Percentiles rank a stretch among this genome's conserved stretches.
phyloP scores from a whole-genome alignment of 1,140 invertebrate genomes.

The Limonius californicus region DNA sequence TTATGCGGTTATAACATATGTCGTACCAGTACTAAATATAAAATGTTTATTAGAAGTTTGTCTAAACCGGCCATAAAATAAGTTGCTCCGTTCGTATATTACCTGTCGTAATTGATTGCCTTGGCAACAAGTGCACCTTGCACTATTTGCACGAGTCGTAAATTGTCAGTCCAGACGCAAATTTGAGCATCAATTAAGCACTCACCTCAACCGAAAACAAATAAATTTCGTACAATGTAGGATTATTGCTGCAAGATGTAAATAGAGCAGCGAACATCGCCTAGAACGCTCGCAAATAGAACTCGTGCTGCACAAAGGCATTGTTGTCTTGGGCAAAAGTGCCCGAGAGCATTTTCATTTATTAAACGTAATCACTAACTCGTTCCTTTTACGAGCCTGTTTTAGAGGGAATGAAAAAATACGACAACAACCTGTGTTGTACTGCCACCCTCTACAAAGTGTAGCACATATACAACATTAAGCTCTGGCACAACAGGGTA shows the following conservation, averaged over 20 bases:
- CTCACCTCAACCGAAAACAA: conserved; percentile 15
- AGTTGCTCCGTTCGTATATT: conserved; percentile 25
- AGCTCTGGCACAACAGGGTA: conserved; percentile 26
- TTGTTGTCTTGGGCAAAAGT: too few species aligned
- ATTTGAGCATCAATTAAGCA: conserved; percentile 26
- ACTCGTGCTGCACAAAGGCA: too few species aligned
- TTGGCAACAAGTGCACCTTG: conserved; percentile 30
- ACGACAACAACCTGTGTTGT: background rate
- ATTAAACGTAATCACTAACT: background rate
- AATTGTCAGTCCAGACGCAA: conserved; percentile 25
- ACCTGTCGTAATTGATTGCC: conserved; percentile 27
- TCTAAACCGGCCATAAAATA: conserved; percentile 24
- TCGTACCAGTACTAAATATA: conserved; percentile 26
- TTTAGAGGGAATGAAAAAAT: conserved; percentile 8
- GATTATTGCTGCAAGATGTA: background rate
- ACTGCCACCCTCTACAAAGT: conserved; percentile 25
- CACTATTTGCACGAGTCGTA: conserved; percentile 24
- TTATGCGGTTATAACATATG: conserved; percentile 25
- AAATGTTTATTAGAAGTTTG: conserved; percentile 23
- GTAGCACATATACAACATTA: conserved; percentile 34
- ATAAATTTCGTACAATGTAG: conserved; percentile 17
- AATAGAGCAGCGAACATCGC: too few species aligned
- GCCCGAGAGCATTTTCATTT: background rate
- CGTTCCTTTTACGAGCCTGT: background rate
- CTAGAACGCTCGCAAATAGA: background rate